Evolutionary conservation across 2,888 invertebrate species (phyloP), one percentile per base, ranked within the genome.

Genomic region (Linnaemya vulpina): DNA sequence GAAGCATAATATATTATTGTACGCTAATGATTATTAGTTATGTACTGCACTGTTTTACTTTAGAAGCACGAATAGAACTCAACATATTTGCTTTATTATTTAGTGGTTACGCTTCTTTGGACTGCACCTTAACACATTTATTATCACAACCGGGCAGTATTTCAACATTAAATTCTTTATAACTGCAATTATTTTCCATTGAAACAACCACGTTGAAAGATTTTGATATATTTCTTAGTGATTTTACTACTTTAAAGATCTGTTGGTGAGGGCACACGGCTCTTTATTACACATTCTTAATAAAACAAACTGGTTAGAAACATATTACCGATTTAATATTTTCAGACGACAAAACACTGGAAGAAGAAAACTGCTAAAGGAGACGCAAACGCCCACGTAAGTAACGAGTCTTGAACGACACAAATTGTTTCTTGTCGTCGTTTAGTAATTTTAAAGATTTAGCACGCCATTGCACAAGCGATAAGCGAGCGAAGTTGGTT

Each of bases 271-370:
- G 13, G 43, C 40, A 43, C 25, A 51, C 9, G 5, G 15, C 30
- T 38, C 17, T 70, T 20, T 49, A 49, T 60, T 51, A 40, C 51
- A 25, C 11, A n/a, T n/a, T n/a, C 3, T 68, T 49, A 49, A n/a
- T 58, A 58, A 46, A 49, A 1, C 13, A 77, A 83, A 83, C 83
- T 77, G 83, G 83, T 83, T 83, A 83, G 71, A 30, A 78, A 78
- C 53, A 71, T 70, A 67, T 77, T 73, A 68, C 43, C 43, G 25
- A 77, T 78, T 78, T 74, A 74, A 74, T 74, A 68, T 68, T 83
- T 62, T 11, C 70, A 70, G 63, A 17, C 53, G 71, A n/a, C 15
- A 46, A 46, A 58, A 46, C 46, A 77, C 38, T 30, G 43, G 35
- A 40, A 63, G 63, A 1, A 40, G 38, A 46, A 40, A 65, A 58